phyloP scores from a whole-genome alignment of 2,113 vertebrate species.

The Podarcis cretensis region DNA sequence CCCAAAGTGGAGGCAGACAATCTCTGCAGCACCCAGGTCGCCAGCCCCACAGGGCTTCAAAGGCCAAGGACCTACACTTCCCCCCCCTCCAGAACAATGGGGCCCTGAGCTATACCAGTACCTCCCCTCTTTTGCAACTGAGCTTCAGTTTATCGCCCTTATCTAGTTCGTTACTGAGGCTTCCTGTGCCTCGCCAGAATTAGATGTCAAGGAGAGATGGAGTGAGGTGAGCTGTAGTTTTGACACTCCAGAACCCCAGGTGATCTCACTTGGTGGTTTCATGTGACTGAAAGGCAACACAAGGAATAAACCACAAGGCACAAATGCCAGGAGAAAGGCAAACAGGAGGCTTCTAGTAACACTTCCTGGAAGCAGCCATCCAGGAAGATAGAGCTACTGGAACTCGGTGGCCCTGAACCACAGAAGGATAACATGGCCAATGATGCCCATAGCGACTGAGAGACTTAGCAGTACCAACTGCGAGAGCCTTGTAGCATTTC shows the following conservation, averaged over 20 bases:
- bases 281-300: background rate
- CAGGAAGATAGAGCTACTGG: background rate
- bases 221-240: background rate
- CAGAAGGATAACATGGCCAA: too few species aligned
- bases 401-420: too few species aligned
- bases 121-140: background rate
- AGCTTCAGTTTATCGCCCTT: background rate
- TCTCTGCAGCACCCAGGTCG: background rate
- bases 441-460: too few species aligned
- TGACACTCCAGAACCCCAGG: background rate
- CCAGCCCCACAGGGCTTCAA: background rate
- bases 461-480: too few species aligned
- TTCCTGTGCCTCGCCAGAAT: background rate
- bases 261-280: background rate
- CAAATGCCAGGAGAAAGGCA: background rate
- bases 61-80: background rate
- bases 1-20: background rate
- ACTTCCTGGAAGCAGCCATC: background rate
- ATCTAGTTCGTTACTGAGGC: background rate
- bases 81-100: background rate
- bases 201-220: background rate
- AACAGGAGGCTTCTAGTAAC: background rate
- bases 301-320: background rate
- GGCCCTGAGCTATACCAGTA: background rate
- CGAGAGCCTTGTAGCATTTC: too few species aligned